These are phyloP conservation scores for Gallinago nigripennis DNA, from an alignment of 2,797 vertebrate genomes.

Conservation along the genomic window DNA sequence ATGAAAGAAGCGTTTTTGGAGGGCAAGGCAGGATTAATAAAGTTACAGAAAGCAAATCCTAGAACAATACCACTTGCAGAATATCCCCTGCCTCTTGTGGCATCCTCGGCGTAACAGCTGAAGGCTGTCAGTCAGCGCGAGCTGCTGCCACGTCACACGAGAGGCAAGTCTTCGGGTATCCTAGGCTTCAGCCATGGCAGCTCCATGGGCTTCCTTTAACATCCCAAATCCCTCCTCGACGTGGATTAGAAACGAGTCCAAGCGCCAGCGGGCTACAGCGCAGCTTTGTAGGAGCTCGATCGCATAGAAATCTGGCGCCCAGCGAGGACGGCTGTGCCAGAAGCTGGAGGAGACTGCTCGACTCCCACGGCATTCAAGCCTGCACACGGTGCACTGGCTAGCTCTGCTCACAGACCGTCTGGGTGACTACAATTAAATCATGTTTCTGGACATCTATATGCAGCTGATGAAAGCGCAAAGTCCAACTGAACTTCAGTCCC, in stretches of 20 bases:
- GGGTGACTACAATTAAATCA: not conserved
- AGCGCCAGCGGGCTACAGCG: not conserved
- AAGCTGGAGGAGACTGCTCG: not conserved
- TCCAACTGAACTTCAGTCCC: not conserved
- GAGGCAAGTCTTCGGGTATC: not conserved
- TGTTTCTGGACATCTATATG: not conserved
- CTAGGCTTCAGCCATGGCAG: not conserved
- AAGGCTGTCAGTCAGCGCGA: not conserved
- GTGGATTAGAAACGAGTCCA: not conserved
- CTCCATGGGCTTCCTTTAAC: not conserved
- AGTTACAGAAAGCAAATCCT: not conserved
- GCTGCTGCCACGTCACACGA: not conserved
- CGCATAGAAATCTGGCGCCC: not conserved
- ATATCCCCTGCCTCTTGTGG: not conserved
- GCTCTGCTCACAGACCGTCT: not conserved
- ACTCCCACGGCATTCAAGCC: constrained; percentile 38
- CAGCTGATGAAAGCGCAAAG: not conserved
- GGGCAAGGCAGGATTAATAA: constrained; percentile 16
- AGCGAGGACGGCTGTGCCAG: not conserved
- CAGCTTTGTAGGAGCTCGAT: not conserved
- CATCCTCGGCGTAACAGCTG: not conserved
- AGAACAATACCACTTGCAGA: not conserved
- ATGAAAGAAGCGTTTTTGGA: constrained; percentile 30
- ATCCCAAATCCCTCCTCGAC: not conserved
- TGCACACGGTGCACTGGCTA: not conserved